Base-by-base conservation (phyloP, 2,888 invertebrate genomes). In the Drosophila diplacantha region DNA sequence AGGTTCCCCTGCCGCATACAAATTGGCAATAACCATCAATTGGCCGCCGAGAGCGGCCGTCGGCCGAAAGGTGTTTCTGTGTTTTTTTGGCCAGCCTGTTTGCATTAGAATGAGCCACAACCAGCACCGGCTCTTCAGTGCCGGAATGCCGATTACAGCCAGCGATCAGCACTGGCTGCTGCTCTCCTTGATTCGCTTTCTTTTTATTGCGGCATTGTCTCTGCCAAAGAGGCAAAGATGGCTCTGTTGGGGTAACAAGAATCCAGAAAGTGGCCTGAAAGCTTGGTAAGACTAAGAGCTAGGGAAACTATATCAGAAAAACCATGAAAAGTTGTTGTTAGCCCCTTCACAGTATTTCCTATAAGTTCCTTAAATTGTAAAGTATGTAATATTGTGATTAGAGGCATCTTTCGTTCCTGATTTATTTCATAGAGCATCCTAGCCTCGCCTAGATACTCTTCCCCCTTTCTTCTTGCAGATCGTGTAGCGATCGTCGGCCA, bases 1-100 rank as follows among this genome's bases (percentile, higher is more conserved):
- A 31, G 18, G 22, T 35, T 22, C 24, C 47, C 60, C 39, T 47
- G 52, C 62, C 66, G 72, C 81, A 79, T 73, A 81, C 80, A 81
- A 83, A 83, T 81, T 81, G 80, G 76, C 82, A 71, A 80, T 80
- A 83, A 79, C 82, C 82, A 81, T 81, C 80, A 81, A 81, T 81
- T 81, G 80, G 75, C 81, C 63, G 69, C 62, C 57, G n/a, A n/a
- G n/a, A n/a, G n/a, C n/a, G n/a, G n/a, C n/a, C n/a, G n/a, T n/a
- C n/a, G 47, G 72, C 62, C 65, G 64, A 71, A 73, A 80, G 64
- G 56, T 61, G 58, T 58, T 50, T 34, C 47, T 29, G 4, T 43
- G 2, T 43, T 22, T 50, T 37, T 35, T 41, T 31, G 37, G 62
- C 43, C 63, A 52, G 61, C 29, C 18, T 72, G 72, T 73, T 73